A percentile compares a stretch with the other conserved stretches of the same genome.
phyloP scores from a whole-genome alignment of 2,888 invertebrate species.

The Acrocyrtus sp. region DNA sequence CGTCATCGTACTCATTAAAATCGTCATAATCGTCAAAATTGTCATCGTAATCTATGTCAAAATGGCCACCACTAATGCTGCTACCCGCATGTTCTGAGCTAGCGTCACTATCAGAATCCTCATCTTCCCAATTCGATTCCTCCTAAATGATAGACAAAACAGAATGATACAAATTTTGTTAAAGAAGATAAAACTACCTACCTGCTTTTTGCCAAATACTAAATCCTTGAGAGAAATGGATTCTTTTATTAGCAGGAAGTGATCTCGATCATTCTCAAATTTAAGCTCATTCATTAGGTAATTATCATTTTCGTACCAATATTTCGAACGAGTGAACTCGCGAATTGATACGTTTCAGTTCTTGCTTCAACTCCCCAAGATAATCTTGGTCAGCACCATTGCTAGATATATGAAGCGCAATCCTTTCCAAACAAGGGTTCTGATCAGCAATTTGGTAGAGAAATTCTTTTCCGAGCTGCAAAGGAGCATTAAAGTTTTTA shows the following conservation, averaged over 20 bases:
- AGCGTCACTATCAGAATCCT: slow-evolving; percentile 42
- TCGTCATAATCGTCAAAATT: slow-evolving; percentile 15
- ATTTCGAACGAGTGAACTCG: slow-evolving; percentile 24
- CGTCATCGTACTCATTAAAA: slow-evolving; percentile 10
- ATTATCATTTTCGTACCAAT: slow-evolving; percentile 32
- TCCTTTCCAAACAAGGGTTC: slow-evolving; percentile 45
- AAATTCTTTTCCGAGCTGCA: slow-evolving; percentile 35
- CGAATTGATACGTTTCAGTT: slow-evolving; percentile 22
- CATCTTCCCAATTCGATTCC: slow-evolving; percentile 32
- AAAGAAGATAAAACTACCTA: not conserved
- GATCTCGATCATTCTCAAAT: not conserved
- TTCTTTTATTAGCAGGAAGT: not conserved
- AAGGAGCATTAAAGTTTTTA: too few species aligned
- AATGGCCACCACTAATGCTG: slow-evolving; percentile 26
- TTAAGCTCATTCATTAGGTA: not conserved
- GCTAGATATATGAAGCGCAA: slow-evolving; percentile 23
- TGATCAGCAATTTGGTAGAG: slow-evolving; percentile 31
- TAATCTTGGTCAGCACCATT: slow-evolving; percentile 23
- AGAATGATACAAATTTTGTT: not conserved
- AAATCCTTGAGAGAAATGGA: too few species aligned
- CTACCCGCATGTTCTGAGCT: slow-evolving; percentile 21
- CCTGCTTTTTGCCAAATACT: not conserved
- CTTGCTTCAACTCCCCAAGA: not conserved
- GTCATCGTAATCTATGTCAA: not conserved
- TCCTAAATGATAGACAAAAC: slow-evolving; percentile 23